phyloP scores from a whole-genome alignment of 2,888 invertebrate species.

The Ophion slaviceki region DNA sequence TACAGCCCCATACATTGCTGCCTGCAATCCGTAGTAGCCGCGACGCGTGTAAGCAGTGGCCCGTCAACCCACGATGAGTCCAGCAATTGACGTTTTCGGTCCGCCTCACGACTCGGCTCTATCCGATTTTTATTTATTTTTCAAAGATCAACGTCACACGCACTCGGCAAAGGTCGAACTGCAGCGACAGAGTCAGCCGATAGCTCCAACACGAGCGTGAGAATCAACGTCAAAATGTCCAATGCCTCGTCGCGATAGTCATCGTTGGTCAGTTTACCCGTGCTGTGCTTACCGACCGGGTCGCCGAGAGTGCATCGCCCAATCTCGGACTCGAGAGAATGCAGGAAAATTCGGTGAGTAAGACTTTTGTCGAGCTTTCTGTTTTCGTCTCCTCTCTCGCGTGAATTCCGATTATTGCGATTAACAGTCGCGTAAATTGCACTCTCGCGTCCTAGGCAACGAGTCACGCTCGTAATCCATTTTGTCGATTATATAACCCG shows the following conservation, averaged over 20 bases:
- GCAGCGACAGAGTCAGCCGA: not conserved
- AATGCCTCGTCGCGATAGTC: slow-evolving; percentile 43
- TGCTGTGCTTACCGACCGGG: slow-evolving; percentile 58
- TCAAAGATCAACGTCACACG: no score
- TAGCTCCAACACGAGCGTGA: not conserved
- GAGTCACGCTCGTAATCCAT: slow-evolving; percentile 43
- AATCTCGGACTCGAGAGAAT: slow-evolving; percentile 72
- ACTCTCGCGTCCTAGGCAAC: not conserved
- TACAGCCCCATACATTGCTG: no score
- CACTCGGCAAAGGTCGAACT: no score
- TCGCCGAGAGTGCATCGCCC: slow-evolving; percentile 40
- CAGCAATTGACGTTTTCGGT: no score
- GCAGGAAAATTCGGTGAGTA: slow-evolving; percentile 75
- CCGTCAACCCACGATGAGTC: no score
- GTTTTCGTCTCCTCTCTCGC: not conserved
- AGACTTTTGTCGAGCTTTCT: not conserved
- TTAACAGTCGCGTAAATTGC: not conserved
- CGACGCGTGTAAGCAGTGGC: no score
- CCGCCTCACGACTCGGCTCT: no score
- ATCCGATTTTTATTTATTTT: no score
- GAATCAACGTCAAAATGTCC: slow-evolving; percentile 13
- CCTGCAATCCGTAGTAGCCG: no score
- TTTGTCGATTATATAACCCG: slow-evolving; percentile 50
- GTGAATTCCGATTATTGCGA: not conserved
- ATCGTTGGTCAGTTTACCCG: slow-evolving; percentile 37